Conservation (phyloP, 2,888 invertebrate species). For the Yponomeuta evonymella region DNA sequence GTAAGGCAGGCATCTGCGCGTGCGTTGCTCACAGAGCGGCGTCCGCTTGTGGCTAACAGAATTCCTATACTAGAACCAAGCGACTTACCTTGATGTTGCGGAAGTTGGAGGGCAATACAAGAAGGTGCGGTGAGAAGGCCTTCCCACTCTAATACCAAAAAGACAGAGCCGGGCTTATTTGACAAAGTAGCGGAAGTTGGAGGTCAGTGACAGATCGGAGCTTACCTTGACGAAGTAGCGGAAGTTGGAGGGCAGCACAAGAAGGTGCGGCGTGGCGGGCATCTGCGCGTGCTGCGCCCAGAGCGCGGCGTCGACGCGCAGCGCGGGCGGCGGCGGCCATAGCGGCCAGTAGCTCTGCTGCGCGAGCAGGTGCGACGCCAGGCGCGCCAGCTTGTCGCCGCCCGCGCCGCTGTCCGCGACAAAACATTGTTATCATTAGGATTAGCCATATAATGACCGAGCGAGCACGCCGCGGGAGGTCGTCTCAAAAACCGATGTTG, state of each 20-base stretch:
- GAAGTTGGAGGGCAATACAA: too few relatives aligned
- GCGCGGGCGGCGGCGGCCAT: conserved; percentile 78
- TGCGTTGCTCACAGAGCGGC: conserved; percentile 82
- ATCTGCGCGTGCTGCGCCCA: conserved; percentile 84
- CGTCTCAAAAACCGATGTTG: too few relatives aligned
- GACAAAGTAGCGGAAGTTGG: conserved; percentile 88
- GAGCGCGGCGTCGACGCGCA: conserved; percentile 73
- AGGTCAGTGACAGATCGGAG: conserved; percentile 36
- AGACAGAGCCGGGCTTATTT: conserved; percentile 66
- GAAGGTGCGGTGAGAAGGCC: too few relatives aligned
- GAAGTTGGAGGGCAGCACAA: conserved; percentile 90
- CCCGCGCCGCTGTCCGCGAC: conserved; percentile 39
- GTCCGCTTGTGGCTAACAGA: conserved; percentile 65
- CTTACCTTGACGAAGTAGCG: conserved; percentile 86
- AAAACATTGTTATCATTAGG: neutral
- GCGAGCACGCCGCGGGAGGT: too few relatives aligned
- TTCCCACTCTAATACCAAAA: neutral
- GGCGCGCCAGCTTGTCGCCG: conserved; percentile 83
- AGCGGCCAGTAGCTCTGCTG: conserved; percentile 91
- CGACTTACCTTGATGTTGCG: too few relatives aligned
- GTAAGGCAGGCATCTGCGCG: conserved; percentile 81
- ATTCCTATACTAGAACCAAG: neutral
- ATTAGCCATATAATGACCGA: too few relatives aligned
- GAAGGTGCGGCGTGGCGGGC: conserved; percentile 84
- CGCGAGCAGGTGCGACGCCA: conserved; percentile 83